Evolutionary conservation across 2,797 vertebrate genomes (phyloP), one percentile per base, ranked within the genome.

Genomic region (Sebastes itinus): DNA sequence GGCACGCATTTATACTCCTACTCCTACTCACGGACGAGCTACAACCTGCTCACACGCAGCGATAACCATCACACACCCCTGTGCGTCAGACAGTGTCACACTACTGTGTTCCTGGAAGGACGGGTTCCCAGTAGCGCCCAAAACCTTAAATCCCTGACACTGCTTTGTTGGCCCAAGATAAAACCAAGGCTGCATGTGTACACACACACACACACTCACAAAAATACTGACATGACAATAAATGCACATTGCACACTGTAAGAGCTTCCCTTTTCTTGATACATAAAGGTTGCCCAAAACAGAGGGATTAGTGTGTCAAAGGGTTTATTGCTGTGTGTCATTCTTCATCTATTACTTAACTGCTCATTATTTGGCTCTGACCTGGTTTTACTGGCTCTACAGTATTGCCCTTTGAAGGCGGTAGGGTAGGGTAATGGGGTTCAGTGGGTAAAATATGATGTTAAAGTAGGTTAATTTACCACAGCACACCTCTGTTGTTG

Each of bases 1-100:
- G 77, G 62, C 38, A 20, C 11, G 23, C 1, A 1, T 81, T 85
- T 86, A 42, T 74, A 54, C 74, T 42, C 52, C 70, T 60, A 74
- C 75, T 75, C 77, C 35, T 63, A 73, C 28, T 65, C 33, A 2
- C 33, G 2, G 60, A 7, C 72, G 30, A 63, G 72, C 46, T 64
- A 27, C 59, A 35, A 72, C 70, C 70, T 72, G 70, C 85, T 85
- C 71, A 59, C 73, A 55, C 56, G 59, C 66, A 54, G 32, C 67
- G 70, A 86, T 86, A 87, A 84, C 30, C 77, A 87, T 82, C 86
- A 35, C 80, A 58, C 78, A 60, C 38, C 68, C 49, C 54, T 54
- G 30, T 62, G 12, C 30, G 7, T 18, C 80, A 54, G 62, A 49
- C 46, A 49, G 38, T 66, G 73, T 80, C 22, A 52, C 42, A 16